A percentile compares a stretch with the other conserved stretches of the same genome.
Conservation (phyloP, 2,797 vertebrate species). For the Neosilurus mollespiculum region DNA sequence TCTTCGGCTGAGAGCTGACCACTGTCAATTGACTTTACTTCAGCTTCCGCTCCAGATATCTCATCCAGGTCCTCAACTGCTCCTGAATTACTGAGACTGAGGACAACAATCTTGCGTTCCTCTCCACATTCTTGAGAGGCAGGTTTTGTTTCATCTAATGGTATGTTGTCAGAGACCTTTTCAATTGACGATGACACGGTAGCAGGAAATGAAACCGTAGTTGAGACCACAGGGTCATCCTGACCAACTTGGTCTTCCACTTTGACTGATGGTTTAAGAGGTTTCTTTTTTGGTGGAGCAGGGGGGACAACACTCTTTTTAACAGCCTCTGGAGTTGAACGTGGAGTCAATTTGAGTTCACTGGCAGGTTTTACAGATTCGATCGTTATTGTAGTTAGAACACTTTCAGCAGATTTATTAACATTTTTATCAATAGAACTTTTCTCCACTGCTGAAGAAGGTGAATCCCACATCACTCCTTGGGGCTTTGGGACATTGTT, state of each 20-base stretch:
- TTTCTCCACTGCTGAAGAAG: constrained; percentile 30
- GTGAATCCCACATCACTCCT: constrained; percentile 44
- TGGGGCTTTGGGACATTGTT: constrained; percentile 38
- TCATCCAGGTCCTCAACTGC: constrained; percentile 56
- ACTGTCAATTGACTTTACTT: constrained; percentile 80
- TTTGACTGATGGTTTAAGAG: constrained; percentile 40
- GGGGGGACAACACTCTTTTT: constrained; percentile 54
- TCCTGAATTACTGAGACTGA: constrained; percentile 24
- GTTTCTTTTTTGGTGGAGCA: constrained; percentile 57
- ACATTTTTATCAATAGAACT: constrained; percentile 16
- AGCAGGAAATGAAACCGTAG: not conserved
- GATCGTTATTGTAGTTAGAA: not conserved
- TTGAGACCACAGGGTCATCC: not conserved
- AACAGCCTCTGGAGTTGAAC: constrained; percentile 45
- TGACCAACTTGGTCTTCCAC: constrained; percentile 12
- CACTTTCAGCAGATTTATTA: constrained; percentile 20
- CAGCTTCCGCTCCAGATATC: constrained; percentile 61
- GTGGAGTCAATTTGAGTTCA: constrained; percentile 32
- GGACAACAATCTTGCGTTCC: constrained; percentile 26
- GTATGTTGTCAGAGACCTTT: not conserved
- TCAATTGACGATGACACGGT: not conserved
- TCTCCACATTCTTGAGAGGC: constrained; percentile 19
- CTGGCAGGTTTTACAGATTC: constrained; percentile 29
- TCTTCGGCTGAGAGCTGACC: constrained; percentile 71
- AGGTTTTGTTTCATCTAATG: constrained; percentile 24